Evolutionary conservation across 2,888 invertebrate species (phyloP).

Genomic region (Exocentrus adspersus): DNA sequence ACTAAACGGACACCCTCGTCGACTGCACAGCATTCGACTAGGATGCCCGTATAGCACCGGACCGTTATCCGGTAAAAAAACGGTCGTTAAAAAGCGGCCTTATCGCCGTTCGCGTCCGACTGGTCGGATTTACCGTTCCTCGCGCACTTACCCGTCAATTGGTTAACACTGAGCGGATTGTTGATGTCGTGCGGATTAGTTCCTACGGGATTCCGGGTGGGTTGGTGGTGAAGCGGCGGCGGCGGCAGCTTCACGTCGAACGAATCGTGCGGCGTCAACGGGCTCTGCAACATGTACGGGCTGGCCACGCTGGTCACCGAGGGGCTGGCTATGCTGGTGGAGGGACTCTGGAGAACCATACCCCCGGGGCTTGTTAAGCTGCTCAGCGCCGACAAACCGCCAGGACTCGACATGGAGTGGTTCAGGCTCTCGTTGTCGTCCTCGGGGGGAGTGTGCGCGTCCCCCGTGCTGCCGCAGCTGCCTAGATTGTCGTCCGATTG

Average conservation of each 20-base stretch:
- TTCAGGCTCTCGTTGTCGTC: slow-evolving; percentile 72
- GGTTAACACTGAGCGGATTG: slow-evolving; percentile 91
- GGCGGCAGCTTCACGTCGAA: slow-evolving; percentile 62
- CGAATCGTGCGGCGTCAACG: slow-evolving; percentile 61
- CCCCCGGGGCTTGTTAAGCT: slow-evolving; percentile 75
- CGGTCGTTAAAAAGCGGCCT: too few relatives aligned
- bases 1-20: too few relatives aligned
- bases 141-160: slow-evolving; percentile 79
- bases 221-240: slow-evolving; percentile 62
- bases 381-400: slow-evolving; percentile 74
- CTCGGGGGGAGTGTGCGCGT: slow-evolving; percentile 75
- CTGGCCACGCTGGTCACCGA: slow-evolving; percentile 70
- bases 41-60: too few relatives aligned
- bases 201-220: slow-evolving; percentile 83
- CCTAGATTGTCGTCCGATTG: slow-evolving; percentile 80
- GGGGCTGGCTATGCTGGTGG: slow-evolving; percentile 75
- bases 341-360: slow-evolving; percentile 81
- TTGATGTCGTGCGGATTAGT: slow-evolving; percentile 92
- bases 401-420: slow-evolving; percentile 71
- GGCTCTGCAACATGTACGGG: slow-evolving; percentile 68
- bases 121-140: slow-evolving; percentile 60
- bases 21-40: too few relatives aligned
- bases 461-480: slow-evolving; percentile 82
- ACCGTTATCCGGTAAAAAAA: too few relatives aligned
- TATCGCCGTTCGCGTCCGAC: slow-evolving; percentile 57